Base-by-base conservation (phyloP, 2,113 vertebrate genomes). In the Triplophysa rosa region DNA sequence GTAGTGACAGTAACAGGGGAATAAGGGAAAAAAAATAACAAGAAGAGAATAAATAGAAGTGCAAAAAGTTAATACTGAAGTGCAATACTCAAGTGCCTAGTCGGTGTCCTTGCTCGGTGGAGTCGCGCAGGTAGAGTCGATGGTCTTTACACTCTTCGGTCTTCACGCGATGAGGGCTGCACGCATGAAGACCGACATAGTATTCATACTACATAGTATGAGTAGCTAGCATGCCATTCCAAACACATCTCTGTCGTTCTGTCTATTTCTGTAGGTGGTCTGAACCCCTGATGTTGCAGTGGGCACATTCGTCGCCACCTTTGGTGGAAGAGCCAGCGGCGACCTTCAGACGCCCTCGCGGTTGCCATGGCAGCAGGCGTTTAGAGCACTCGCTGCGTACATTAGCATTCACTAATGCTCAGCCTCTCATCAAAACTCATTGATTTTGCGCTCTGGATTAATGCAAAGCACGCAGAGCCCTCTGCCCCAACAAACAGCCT, bases 251-350 rank as follows among this genome's bases (percentile, higher is more conserved):
- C 78, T 47, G 19, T 61, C 8, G 58, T 72, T 33, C 61, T 68
- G 78, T 80, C 87, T 88, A 86, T 82, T 87, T 89, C 80, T 90
- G 83, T 87, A 92, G 90, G 87, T 92, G 89, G 87, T 87, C 84
- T 81, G 56, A 76, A 85, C 84, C 75, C 26, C 67, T 84, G 80
- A 84, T 86, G 77, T 52, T 80, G 83, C 62, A 7, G 81, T 85
- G 84, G 87, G 87, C 89, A 87, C 47, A 90, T 89, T 67, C 89
- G 90, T 82, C 37, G 80, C 82, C 80, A 84, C 81, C 85, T 59
- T 49, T 47, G 26, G 26, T 42, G 88, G 86, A 76, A 88, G 88
- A 80, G 24, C 24, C 56, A 86, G 81, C 79, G 42, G 64, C 81
- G 84, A 90, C 90, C 91, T 91, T 90, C 87, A 67, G 80, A 86